Base-by-base conservation (phyloP, 2,888 invertebrate species). In the Pyrrhosoma nymphula region DNA sequence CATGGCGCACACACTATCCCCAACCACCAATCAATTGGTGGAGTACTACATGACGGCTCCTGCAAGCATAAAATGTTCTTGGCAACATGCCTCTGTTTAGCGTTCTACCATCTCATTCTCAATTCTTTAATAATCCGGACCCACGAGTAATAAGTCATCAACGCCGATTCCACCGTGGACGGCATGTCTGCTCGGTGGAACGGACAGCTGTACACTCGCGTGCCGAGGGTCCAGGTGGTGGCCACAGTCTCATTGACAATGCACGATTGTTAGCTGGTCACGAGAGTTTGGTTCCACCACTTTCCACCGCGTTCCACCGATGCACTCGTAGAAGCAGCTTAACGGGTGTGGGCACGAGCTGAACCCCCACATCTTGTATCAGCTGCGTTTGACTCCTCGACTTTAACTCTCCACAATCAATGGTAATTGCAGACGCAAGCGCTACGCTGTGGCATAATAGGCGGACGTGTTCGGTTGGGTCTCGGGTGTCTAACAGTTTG, bases 191-290 rank as follows among this genome's bases (percentile, higher is more conserved):
- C 55, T 56, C 56, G 23, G 91, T 14, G 91, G 91, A 91, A 91
- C 63, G 91, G 63, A 60, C 91, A 91, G 35, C 30, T 91, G 90
- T 16, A 26, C 30, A 30, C 35, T 82, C 91, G 91, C 91, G 91
- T 91, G 91, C 60, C 60, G 23, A 35, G 82, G 82, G 39, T 60
- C 91, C 91, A 91, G 91, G 91, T 91, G 91, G 60, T 39, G 63
- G 63, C 14, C 91, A 35, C 26, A 18, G 60, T 82, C 91, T 23
- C 63, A 47, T 89, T 47, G 89, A 89, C 55, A 35, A 35, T 89
- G 89, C 89, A 30, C 88, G 14, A 20, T 56, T 14, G 55, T 56
- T 10, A 47, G 55, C 56, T 16, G 30, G 82, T 35, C 35, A 82
- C 69, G 69, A 35, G 82, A 30, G 35, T 82, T 30, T 35, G 35